Evolutionary conservation across 2,888 invertebrate genomes (phyloP), one percentile per base, ranked within the genome.

Genomic region (Dendrolimus houi): DNA sequence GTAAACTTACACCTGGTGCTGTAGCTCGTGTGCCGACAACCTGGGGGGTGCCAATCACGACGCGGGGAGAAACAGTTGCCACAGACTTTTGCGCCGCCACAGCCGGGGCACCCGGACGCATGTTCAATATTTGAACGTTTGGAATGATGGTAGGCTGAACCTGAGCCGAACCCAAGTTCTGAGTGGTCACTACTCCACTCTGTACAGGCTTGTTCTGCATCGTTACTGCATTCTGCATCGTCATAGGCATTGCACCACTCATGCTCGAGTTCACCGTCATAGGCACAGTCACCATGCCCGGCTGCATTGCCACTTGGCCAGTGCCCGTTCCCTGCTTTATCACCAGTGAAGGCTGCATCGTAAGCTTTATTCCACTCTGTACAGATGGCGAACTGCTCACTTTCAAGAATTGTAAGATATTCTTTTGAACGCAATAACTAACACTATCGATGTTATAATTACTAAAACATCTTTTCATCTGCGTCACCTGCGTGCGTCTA

Each of bases 81-180:
- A 96, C 94, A 63, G 94, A 94, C 85, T 96, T 96, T 81, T 95
- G 95, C 59, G 93, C 93, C 62, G 93, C 92, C 68, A 94, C 92
- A 40, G 75, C 70, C 55, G 95, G 94, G 61, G 94, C 92, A 62
- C 93, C 94, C 57, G 95, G 94, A 68, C 96, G 92, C 92, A 96
- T 95, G 84, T 96, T 97, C 69, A 97, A 92, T 77, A 97, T 95
- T 86, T 96, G 96, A 73, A 97, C 95, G 87, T 95, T 96, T 58
- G 95, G 94, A 65, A 95, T 84, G 59, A 93, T 91, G 7, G 92
- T 90, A 66, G 93, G 93, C 69, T 94, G 93, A 61, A 87, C 91
- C 69, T 94, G 93, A 61, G 87, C 91, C 68, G 92, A 92, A 62
- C 94, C 92, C 64, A 93, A 81, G 68, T 92, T 91, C 74, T 93